phyloP scores from a whole-genome alignment of 2,113 vertebrate genomes.

The Condylura cristata region DNA sequence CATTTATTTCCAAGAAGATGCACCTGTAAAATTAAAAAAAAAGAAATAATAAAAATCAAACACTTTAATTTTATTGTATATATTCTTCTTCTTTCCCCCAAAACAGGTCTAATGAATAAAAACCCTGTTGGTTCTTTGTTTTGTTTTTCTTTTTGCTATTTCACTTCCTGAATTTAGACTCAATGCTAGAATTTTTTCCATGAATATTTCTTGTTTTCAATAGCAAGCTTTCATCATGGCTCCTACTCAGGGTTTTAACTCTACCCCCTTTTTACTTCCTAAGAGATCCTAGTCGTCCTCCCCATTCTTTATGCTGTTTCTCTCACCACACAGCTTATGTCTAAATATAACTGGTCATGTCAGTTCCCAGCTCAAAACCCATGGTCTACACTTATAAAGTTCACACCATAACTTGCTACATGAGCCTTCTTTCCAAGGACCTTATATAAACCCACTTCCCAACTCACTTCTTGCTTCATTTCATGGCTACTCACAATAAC shows the following conservation, averaged over 20 bases:
- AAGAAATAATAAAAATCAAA: background rate
- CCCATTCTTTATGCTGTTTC: background rate
- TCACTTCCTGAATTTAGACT: background rate
- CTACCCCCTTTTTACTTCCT: background rate
- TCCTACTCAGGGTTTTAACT: background rate
- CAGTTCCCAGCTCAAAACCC: background rate
- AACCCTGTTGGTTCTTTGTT: background rate
- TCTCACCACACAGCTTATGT: fast-evolving
- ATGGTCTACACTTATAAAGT: background rate
- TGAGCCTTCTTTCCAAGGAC: background rate
- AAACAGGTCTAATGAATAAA: background rate
- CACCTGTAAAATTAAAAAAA: background rate
- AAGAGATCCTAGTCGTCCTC: background rate
- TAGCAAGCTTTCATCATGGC: background rate
- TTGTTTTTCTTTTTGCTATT: background rate
- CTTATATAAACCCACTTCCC: background rate
- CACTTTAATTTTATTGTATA: background rate
- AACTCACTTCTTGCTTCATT: background rate
- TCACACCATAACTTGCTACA: background rate
- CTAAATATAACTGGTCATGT: background rate
- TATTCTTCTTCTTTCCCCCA: background rate
- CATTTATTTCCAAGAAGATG: background rate
- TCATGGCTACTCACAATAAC: background rate
- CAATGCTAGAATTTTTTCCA: background rate
- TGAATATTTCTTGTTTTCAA: background rate